phyloP scores from a whole-genome alignment of 2,797 vertebrate species.

The Lagocephalus sceleratus region DNA sequence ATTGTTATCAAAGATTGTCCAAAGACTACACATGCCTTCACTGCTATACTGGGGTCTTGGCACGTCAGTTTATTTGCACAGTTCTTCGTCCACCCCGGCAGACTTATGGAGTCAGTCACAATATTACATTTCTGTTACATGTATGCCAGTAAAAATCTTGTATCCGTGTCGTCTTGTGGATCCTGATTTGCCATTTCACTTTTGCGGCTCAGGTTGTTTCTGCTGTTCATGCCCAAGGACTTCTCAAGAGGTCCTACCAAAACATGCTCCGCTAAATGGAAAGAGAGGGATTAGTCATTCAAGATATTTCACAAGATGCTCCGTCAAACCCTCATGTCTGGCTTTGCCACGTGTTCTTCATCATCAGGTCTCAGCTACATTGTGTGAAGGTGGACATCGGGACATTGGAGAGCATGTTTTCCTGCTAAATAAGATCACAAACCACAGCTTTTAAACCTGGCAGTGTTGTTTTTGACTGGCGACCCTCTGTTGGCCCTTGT shows the following conservation, averaged over 20 bases:
- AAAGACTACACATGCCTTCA: constrained; percentile 71
- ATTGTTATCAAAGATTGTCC: constrained; percentile 74
- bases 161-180: constrained; percentile 48
- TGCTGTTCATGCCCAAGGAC: constrained; percentile 44
- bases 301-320: constrained; percentile 4
- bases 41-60: constrained; percentile 63
- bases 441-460: no score
- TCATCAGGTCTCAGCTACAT: not conserved
- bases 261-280: constrained; percentile 37
- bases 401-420: no score
- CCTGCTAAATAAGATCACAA: no score
- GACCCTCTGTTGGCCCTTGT: no score
- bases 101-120: constrained; percentile 58
- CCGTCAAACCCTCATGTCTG: constrained; percentile 2
- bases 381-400: no score
- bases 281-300: constrained; percentile 31
- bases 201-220: constrained; percentile 19
- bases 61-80: constrained; percentile 61
- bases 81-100: constrained; percentile 50
- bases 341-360: constrained; percentile 2
- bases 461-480: no score
- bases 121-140: constrained; percentile 51
- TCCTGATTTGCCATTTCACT: constrained; percentile 56
- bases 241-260: constrained; percentile 43
- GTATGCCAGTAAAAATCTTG: constrained; percentile 64